phyloP scores from a whole-genome alignment of 2,113 vertebrate genomes.

The Neopipo cinnamomea region DNA sequence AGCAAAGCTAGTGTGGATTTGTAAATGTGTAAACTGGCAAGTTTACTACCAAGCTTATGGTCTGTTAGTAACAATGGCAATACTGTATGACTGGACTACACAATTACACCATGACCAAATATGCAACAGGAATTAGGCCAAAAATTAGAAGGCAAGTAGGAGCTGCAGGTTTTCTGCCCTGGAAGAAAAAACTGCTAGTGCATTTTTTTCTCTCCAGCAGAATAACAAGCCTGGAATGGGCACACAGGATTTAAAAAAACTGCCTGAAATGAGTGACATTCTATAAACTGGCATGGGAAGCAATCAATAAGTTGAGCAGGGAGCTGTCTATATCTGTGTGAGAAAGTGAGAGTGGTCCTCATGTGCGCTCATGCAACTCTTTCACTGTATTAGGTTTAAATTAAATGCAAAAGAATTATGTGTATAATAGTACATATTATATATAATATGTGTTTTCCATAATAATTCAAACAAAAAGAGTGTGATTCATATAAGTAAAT shows the following conservation, averaged over 20 bases:
- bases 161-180: background rate
- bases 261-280: background rate
- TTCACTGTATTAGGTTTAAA: background rate
- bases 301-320: background rate
- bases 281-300: background rate
- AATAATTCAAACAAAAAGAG: background rate
- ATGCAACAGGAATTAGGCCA: background rate
- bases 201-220: background rate
- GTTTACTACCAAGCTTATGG: background rate
- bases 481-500: background rate
- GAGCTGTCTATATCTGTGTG: fast-evolving
- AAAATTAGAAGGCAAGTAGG: background rate
- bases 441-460: background rate
- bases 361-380: background rate
- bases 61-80: background rate
- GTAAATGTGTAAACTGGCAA: background rate
- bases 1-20: background rate
- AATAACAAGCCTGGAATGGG: background rate
- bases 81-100: background rate
- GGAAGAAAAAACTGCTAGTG: background rate
- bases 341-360: background rate
- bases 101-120: background rate
- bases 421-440: too few relatives aligned
- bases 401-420: background rate
- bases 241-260: background rate